Evolutionary conservation across 1,140 invertebrate genomes (phyloP), one percentile per base, ranked within the genome.

Genomic region (Halesus radiatus): DNA sequence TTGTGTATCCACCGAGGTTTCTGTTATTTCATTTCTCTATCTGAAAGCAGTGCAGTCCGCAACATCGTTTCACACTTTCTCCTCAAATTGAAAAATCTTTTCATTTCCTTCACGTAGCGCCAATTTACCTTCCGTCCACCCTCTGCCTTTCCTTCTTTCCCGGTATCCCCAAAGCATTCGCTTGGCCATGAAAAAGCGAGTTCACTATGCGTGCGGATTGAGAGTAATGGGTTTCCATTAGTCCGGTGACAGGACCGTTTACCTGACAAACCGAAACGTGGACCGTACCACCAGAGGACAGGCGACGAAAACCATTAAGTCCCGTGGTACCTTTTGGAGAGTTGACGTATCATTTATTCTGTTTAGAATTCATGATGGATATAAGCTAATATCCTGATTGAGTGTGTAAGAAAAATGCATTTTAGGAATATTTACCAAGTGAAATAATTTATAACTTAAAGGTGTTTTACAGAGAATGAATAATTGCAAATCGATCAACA

Each of bases 201-300:
- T 18, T 53, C 62, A 54, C 76, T 16, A 56, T 54, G 76, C 76
- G 76, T 78, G 62, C 13, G 64, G 76, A 78, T 78, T 53, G 76
- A 78, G 76, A 78, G 45, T 78, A 70, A 78, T 78, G 76, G 62
- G n/a, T 18, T 54, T 23, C 64, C 76, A 78, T 78, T 78, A 78
- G 37, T 23, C 8, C 15, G 20, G 45, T 32, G 60, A 56, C 64
- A 53, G 60, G 3, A 62, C 50, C 50, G 62, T 78, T 78, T 78
- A 78, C 76, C 76, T 78, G 76, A 78, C 76, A 70, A 18, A 54
- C 60, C 64, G 22, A 60, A 16, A 13, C 45, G 45, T 15, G 45
- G 68, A 53, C 50, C 50, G 8, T 5, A 18, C 16, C 3, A n/a
- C n/a, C 26, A 18, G n/a, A 10, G 16, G 26, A 37, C 29, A 68